phyloP scores from a whole-genome alignment of 2,113 vertebrate species.

The Melanerpes formicivorus region DNA sequence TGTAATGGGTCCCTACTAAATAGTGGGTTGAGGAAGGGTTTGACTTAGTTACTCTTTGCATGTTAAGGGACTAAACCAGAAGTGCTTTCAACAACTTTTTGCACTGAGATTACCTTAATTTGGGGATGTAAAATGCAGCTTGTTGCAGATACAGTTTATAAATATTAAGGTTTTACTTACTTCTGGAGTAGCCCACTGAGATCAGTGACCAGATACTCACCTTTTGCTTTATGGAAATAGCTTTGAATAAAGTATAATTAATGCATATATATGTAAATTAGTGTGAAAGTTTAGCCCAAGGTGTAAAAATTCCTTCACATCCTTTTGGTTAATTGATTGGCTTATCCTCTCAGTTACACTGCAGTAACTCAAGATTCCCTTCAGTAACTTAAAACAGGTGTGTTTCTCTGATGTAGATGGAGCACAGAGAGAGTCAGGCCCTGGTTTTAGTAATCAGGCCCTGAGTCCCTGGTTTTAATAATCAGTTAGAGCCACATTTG shows the following conservation, averaged over 20 bases:
- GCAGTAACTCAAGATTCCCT: neutral
- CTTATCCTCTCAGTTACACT: neutral
- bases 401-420: neutral
- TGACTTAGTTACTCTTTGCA: neutral
- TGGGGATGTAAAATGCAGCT: neutral
- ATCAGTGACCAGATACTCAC: neutral
- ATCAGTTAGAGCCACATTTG: neutral
- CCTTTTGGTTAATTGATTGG: neutral
- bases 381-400: neutral
- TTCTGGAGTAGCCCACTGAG: neutral
- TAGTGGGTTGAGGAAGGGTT: neutral
- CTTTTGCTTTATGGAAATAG: constrained; percentile 9
- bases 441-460: neutral
- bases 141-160: neutral
- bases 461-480: neutral
- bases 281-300: neutral
- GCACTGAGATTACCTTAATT: neutral
- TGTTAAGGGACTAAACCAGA: neutral
- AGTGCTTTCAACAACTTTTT: neutral
- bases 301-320: neutral
- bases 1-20: neutral
- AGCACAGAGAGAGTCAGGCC: neutral
- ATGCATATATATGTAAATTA: neutral
- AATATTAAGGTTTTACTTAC: neutral
- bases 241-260: constrained; percentile 9